A percentile compares a stretch with the other conserved stretches of the same genome.
These are phyloP conservation scores for Acomys russatus DNA, from an alignment of 2,797 vertebrate genomes.

Conservation along the genomic window DNA sequence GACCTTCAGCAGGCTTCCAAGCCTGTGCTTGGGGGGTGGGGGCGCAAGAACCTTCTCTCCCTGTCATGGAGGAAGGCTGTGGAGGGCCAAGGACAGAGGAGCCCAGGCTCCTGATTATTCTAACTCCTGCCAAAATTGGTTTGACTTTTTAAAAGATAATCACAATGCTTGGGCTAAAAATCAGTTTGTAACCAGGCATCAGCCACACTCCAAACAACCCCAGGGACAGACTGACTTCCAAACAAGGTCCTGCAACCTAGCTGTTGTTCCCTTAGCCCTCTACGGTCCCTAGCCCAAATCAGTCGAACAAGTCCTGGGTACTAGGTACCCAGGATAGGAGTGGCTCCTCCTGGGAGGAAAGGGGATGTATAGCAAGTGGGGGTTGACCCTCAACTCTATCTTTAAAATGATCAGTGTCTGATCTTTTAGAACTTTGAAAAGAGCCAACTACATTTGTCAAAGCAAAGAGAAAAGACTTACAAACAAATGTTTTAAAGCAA, in stretches of 20 bases:
- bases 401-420: slow-evolving; percentile 44
- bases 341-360: slow-evolving; percentile 68
- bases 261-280: slow-evolving; percentile 78
- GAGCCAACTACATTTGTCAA: slow-evolving; percentile 28
- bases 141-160: slow-evolving; percentile 84
- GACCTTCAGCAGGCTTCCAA: slow-evolving; percentile 70
- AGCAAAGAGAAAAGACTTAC: slow-evolving; percentile 32
- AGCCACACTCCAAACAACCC: slow-evolving; percentile 72
- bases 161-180: slow-evolving; percentile 84
- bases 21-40: background rate
- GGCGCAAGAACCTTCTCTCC: slow-evolving; percentile 63
- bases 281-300: slow-evolving; percentile 78
- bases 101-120: slow-evolving; percentile 76
- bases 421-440: slow-evolving; percentile 60
- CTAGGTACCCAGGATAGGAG: slow-evolving; percentile 75
- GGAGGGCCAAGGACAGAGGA: slow-evolving; percentile 67
- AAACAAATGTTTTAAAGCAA: slow-evolving; percentile 41
- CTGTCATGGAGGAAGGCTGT: slow-evolving; percentile 54
- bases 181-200: slow-evolving; percentile 76
- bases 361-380: slow-evolving; percentile 50
- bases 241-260: slow-evolving; percentile 38
- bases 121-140: slow-evolving; percentile 77
- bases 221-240: slow-evolving; percentile 43
- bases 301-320: slow-evolving; percentile 80
- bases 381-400: background rate